Evolutionary conservation across 2,888 invertebrate species (phyloP).

Genomic region (Chrysomela aeneicollis): DNA sequence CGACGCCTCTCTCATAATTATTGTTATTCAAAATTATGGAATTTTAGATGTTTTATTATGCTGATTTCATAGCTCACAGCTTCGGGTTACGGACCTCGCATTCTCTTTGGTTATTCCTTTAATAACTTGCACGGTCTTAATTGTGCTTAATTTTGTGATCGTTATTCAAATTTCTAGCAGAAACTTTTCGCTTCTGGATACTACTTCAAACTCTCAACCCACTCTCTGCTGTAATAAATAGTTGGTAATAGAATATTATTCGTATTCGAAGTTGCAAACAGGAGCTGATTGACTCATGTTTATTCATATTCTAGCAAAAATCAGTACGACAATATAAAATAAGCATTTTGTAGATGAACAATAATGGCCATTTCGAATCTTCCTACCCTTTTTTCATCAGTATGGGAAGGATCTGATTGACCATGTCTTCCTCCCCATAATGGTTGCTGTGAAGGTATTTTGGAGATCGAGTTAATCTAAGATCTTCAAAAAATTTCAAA

Average conservation of each 20-base stretch:
- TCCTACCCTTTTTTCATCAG: too few relatives aligned
- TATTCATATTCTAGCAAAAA: slow-evolving; percentile 10
- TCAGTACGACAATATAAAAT: not conserved
- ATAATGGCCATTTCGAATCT: too few relatives aligned
- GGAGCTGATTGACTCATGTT: slow-evolving; percentile 7
- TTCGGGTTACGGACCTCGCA: slow-evolving; percentile 53
- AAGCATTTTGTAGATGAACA: too few relatives aligned
- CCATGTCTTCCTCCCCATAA: too few relatives aligned
- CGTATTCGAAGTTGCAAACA: slow-evolving; percentile 17
- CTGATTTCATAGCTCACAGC: slow-evolving; percentile 59
- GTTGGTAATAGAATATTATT: slow-evolving; percentile 30
- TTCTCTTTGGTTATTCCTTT: slow-evolving; percentile 51
- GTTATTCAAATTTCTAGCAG: slow-evolving; percentile 47
- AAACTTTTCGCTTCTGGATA: slow-evolving; percentile 42
- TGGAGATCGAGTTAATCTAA: too few relatives aligned
- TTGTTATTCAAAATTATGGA: slow-evolving; percentile 63
- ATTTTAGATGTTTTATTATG: slow-evolving; percentile 62
- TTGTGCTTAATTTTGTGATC: slow-evolving; percentile 52
- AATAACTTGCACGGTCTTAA: slow-evolving; percentile 48
- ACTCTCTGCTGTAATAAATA: slow-evolving; percentile 33
- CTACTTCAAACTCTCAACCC: slow-evolving; percentile 30
- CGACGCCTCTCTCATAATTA: slow-evolving; percentile 62
- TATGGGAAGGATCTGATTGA: too few relatives aligned
- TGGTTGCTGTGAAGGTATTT: too few relatives aligned
- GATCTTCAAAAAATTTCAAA: too few relatives aligned